Base-by-base conservation (phyloP, 1,140 invertebrate species). In the Heterodera carotae region DNA sequence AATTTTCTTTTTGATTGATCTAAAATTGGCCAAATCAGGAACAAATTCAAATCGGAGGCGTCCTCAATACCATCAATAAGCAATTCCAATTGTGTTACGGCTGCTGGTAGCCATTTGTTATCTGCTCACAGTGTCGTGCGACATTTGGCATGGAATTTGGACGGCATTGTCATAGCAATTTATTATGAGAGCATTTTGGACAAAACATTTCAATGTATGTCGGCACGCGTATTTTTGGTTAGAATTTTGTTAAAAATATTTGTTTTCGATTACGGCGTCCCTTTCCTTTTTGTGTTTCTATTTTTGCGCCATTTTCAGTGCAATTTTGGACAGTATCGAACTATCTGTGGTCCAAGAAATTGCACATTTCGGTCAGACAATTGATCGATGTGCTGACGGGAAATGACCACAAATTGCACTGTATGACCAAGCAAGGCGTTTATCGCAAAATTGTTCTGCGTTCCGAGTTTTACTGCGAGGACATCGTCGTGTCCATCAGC, bases 291-390 rank as follows among this genome's bases (percentile, higher is more conserved):
- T n/a, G n/a, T n/a, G n/a, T n/a, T n/a, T n/a, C 25, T 64, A 22
- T 31, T 73, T 62, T 60, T 66, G 22, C 33, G 36, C 18, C 25
- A 39, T 67, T 78, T 69, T 75, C 81, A 84, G 85, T 96, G 48
- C 91, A 94, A 82, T 86, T 96, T 0, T 96, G 92, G 90, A 93
- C 92, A 7, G 90, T 91, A 67, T 91, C 91, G 31, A 96, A 96
- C 90, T 95, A 94, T 85, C 92, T 94, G 85, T 96, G 94, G 94
- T 95, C 95, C 88, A 87, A 93, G 18, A 96, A 96, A 85, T 92
- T 94, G 84, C 29, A 29, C 5, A 56, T 73, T 22, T 29, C 73
- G 3, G 75, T 79, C 8, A 10, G 8, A 27, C 12, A 43, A 18
- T 33, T 76, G 29, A 10, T 73, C 43, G 56, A 43, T 62, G 10